Percentiles rank a stretch among this genome's conserved stretches.
Conservation (phyloP, 2,888 invertebrate species). For the Drosophila rellima region DNA sequence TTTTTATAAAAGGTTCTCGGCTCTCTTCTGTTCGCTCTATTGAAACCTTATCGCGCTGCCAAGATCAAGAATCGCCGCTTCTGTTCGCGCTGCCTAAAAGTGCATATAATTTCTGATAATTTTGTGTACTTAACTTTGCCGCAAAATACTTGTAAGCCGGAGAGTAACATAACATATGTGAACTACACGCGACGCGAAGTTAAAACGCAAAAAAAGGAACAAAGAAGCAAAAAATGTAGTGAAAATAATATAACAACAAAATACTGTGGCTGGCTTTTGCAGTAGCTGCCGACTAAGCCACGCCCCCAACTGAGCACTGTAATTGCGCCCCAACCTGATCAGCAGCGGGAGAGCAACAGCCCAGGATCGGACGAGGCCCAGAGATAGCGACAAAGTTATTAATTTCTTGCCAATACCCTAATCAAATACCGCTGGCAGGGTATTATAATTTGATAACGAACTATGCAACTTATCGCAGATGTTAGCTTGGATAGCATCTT, state of each 20-base stretch:
- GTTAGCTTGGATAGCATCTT: neutral
- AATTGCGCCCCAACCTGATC: conserved; percentile 79
- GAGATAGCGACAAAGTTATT: conserved; percentile 32
- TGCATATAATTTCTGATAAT: conserved; percentile 80
- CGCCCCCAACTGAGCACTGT: conserved; percentile 62
- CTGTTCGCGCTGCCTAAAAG: conserved; percentile 57
- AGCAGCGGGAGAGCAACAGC: conserved; percentile 44
- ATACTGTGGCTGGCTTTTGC: conserved; percentile 11
- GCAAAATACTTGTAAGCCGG: conserved; percentile 30
- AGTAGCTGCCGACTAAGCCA: conserved; percentile 44
- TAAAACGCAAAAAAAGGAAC: conserved; percentile 44
- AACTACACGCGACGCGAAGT: conserved; percentile 37
- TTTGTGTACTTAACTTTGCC: conserved; percentile 76
- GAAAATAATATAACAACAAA: conserved; percentile 26
- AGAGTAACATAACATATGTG: conserved; percentile 45
- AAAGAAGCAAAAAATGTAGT: conserved; percentile 27
- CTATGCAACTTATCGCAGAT: neutral
- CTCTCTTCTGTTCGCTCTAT: conserved; percentile 33
- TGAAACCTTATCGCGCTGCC: conserved; percentile 40
- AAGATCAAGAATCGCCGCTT: conserved; percentile 53
- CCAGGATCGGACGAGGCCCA: conserved; percentile 7
- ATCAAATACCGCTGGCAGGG: neutral
- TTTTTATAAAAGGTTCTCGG: conserved; percentile 1
- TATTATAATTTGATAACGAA: neutral
- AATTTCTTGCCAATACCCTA: conserved; percentile 24